A percentile compares a stretch with the other conserved stretches of the same genome.
Conservation (phyloP, 2,113 vertebrate genomes). For the Cavia aperea region DNA sequence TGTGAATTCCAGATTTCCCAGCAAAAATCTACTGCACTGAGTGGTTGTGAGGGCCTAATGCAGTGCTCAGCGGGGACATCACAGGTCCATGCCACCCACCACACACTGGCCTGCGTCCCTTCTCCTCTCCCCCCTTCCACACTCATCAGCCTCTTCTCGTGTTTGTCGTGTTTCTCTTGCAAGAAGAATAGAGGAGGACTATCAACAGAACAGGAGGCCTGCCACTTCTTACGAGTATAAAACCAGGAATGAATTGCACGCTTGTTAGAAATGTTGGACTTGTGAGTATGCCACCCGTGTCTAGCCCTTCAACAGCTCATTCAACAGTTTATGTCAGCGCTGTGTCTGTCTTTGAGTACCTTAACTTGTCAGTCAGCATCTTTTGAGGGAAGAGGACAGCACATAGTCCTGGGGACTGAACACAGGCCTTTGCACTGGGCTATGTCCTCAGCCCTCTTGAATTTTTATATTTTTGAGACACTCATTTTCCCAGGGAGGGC, state of each 20-base stretch:
- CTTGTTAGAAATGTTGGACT: not conserved
- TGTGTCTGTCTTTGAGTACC: not conserved
- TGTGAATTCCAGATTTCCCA: not conserved
- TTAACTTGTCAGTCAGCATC: not conserved
- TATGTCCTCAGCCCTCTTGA: not conserved
- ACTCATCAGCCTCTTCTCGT: rapidly evolving
- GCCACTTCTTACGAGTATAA: not conserved
- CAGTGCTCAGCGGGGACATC: rapidly evolving
- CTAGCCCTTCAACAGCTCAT: not conserved
- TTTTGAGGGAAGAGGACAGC: not conserved
- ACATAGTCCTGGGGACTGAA: not conserved
- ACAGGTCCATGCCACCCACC: not conserved
- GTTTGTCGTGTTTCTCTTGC: not conserved
- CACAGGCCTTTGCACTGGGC: not conserved
- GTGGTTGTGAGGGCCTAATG: not conserved
- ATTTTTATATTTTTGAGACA: not conserved
- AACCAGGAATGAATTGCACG: not conserved
- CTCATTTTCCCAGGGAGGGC: not conserved
- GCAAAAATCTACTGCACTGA: not conserved
- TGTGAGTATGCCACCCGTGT: rapidly evolving
- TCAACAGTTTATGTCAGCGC: not conserved
- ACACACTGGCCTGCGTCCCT: rapidly evolving
- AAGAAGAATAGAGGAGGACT: not conserved
- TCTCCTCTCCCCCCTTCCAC: too few relatives aligned
- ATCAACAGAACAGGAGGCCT: rapidly evolving